A percentile compares a stretch with the other conserved stretches of the same genome.
These are phyloP conservation scores for Venustoraphidia nigricollis DNA, from an alignment of 2,888 invertebrate species.

Conservation along the genomic window DNA sequence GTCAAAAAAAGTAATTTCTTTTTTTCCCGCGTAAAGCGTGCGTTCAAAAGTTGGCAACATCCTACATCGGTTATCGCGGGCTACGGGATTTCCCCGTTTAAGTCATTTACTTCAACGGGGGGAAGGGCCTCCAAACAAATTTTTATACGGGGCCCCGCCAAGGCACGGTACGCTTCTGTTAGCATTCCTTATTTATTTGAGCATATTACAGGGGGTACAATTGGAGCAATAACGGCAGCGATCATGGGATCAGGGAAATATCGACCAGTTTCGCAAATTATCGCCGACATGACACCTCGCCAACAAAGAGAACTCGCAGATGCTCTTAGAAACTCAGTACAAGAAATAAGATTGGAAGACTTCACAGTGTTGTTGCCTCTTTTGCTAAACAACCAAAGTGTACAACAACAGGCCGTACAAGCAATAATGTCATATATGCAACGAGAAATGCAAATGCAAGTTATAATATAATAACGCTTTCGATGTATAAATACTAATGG, in stretches of 20 bases:
- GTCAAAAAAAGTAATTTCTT: too few species aligned
- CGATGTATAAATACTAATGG: too few species aligned
- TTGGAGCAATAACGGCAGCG: slow-evolving; percentile 20
- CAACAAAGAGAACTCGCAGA: slow-evolving; percentile 17
- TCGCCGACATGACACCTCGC: slow-evolving; percentile 19
- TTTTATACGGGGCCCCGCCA: too few species aligned
- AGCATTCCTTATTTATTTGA: background rate
- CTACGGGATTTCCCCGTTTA: too few species aligned
- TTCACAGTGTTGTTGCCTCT: slow-evolving; percentile 14
- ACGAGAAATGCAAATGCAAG: background rate
- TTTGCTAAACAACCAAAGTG: slow-evolving; percentile 10
- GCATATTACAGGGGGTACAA: slow-evolving; percentile 19
- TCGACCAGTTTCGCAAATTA: slow-evolving; percentile 21
- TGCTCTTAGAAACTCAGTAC: slow-evolving; percentile 13
- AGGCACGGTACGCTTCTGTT: too few species aligned
- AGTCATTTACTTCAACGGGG: too few species aligned
- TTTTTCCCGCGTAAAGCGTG: too few species aligned
- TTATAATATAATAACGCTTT: too few species aligned
- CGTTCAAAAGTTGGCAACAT: too few species aligned
- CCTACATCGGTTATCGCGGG: too few species aligned
- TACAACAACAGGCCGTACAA: background rate
- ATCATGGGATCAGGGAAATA: slow-evolving; percentile 17
- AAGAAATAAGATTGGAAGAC: slow-evolving; percentile 17
- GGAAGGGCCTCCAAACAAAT: too few species aligned
- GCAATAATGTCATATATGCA: background rate